Evolutionary conservation across 2,888 invertebrate genomes (phyloP).

Genomic region (Anthoptus insignis): DNA sequence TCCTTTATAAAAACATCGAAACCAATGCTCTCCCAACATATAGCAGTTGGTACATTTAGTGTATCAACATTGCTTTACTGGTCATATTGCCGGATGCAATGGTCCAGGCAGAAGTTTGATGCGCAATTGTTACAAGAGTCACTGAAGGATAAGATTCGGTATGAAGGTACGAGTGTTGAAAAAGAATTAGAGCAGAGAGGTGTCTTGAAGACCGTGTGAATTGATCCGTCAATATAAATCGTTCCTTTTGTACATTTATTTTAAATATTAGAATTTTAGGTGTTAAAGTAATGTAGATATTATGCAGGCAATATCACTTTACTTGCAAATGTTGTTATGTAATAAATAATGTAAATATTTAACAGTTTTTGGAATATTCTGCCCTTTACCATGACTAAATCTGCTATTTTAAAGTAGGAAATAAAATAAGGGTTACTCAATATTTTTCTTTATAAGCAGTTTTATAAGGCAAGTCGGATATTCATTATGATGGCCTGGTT

Average conservation of each 20-base stretch:
- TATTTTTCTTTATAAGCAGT: too few species aligned
- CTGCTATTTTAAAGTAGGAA: too few species aligned
- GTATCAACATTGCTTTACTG: constrained; percentile 90
- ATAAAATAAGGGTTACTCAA: too few species aligned
- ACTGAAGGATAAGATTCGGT: constrained; percentile 86
- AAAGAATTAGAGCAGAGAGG: constrained; percentile 76
- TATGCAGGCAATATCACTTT: too few species aligned
- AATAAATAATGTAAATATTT: too few species aligned
- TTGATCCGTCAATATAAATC: neutral
- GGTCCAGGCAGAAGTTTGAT: constrained; percentile 89
- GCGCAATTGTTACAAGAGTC: constrained; percentile 88
- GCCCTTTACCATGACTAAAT: too few species aligned
- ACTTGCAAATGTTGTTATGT: too few species aligned
- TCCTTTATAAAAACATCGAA: constrained; percentile 92
- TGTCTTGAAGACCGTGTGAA: constrained; percentile 68
- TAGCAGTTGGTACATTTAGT: constrained; percentile 89
- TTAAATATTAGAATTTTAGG: neutral
- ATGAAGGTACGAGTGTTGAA: constrained; percentile 89
- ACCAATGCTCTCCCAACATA: constrained; percentile 87
- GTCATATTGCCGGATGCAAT: constrained; percentile 90
- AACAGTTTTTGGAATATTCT: too few species aligned
- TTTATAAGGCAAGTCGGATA: too few species aligned
- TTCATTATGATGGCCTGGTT: too few species aligned
- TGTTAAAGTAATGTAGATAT: neutral
- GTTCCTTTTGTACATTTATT: neutral